Evolutionary conservation across 1,140 invertebrate species (phyloP).

Genomic region (Zaprionus davidi): DNA sequence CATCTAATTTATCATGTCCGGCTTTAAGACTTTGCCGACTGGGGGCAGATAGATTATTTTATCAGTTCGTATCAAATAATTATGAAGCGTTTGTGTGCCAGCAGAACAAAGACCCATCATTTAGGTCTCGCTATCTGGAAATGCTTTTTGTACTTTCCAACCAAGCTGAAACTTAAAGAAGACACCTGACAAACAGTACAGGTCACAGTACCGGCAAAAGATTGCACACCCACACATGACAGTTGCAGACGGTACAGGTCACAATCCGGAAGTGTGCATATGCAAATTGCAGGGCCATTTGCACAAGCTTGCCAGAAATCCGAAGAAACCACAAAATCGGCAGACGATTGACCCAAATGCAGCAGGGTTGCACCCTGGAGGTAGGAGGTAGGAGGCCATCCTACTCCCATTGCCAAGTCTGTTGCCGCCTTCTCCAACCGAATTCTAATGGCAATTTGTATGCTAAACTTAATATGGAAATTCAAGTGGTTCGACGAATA

Average conservation of each 20-base stretch:
- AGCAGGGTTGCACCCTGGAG: not conserved
- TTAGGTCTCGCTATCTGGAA: conserved; percentile 32
- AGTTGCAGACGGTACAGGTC: conserved; percentile 30
- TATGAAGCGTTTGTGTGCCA: conserved; percentile 35
- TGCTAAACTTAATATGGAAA: conserved; percentile 77
- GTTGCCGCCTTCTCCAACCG: conserved; percentile 22
- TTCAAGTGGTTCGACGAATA: conserved; percentile 61
- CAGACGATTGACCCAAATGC: conserved; percentile 74
- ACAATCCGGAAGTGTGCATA: conserved; percentile 52
- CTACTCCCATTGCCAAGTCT: not conserved
- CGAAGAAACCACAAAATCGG: conserved; percentile 46
- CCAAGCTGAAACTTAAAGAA: not conserved
- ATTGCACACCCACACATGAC: not conserved
- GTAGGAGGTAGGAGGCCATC: too few relatives aligned
- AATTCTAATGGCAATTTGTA: conserved; percentile 76
- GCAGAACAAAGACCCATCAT: conserved; percentile 24
- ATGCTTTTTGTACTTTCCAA: not conserved
- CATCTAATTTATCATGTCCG: conserved; percentile 31
- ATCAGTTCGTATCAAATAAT: conserved; percentile 44
- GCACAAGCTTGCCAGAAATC: conserved; percentile 45
- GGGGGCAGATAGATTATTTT: conserved; percentile 21
- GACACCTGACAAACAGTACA: not conserved
- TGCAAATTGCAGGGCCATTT: conserved; percentile 65
- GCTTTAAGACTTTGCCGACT: conserved; percentile 21
- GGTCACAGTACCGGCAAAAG: not conserved